Base-by-base conservation (phyloP, 2,113 vertebrate genomes). In the Phalacrocorax pelagicus region DNA sequence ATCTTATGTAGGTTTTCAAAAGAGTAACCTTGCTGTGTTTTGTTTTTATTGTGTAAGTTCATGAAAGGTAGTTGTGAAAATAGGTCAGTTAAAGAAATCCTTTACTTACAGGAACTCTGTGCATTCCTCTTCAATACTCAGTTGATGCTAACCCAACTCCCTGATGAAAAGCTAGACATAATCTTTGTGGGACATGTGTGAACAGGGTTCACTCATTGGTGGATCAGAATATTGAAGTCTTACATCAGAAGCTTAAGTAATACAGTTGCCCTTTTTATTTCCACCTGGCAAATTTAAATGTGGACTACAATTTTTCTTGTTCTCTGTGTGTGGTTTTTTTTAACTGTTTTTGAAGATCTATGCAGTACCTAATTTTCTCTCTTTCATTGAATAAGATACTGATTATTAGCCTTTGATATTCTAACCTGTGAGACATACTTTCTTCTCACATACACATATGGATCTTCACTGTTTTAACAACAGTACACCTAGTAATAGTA, bases 371-470 rank as follows among this genome's bases (percentile, higher is more conserved):
- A 1, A 0, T 65, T 65, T 86, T 74, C 11, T 86, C 8, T 13
- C 7, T 1, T 66, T 65, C 9, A 11, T 2, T 86, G 32, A 38
- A 7, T 20, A 34, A 52, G 11, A 22, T 22, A 38, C 26, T 0
- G 0, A 16, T 61, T 78, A 15, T 74, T 81, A 74, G 19, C 30
- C 49, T 75, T 86, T 65, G 55, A 17, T 71, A 63, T 11, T 63
- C 30, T 61, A 57, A 59, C 17, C 51, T 61, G 38, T 15, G 84
- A 61, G 57, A 11, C 20, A 11, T 19, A 52, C 20, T 75, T 88
- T 71, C 44, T 87, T 81, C 49, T 75, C 12, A 4, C n/a, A 49
- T 26, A 34, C 40, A 10, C 0, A 0, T 66, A 12, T 0, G 1
- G 22, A 22, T 62, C 26, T 59, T 67, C 10, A 9, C 44, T 75